Percentiles rank a stretch among this genome's conserved stretches.
Conservation (phyloP, 2,888 invertebrate genomes). For the Tipula confusa region DNA sequence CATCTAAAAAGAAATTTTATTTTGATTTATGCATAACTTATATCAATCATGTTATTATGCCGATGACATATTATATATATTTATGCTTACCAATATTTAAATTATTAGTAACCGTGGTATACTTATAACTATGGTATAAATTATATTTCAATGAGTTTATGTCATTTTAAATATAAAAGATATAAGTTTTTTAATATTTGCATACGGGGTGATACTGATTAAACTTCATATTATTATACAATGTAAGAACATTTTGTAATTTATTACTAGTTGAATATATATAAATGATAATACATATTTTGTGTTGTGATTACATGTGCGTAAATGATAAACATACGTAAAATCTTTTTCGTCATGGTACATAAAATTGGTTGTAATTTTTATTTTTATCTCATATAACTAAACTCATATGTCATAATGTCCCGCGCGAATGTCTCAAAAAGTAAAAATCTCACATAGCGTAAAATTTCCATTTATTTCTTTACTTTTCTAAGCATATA, state of each 20-base stretch:
- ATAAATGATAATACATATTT: background rate
- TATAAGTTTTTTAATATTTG: no score
- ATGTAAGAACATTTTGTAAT: background rate
- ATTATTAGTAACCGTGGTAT: background rate
- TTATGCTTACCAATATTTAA: background rate
- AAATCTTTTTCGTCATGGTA: background rate
- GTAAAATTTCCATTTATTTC: background rate
- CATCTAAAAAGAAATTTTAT: background rate
- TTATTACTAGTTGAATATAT: background rate
- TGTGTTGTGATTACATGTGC: background rate
- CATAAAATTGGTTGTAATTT: background rate
- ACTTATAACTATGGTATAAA: background rate
- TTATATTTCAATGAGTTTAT: background rate
- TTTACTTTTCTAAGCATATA: background rate
- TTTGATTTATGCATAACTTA: background rate
- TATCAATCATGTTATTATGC: background rate
- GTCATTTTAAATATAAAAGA: background rate
- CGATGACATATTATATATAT: background rate
- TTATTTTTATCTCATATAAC: background rate
- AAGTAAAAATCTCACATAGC: background rate
- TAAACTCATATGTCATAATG: background rate
- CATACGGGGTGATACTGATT: background rate
- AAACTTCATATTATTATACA: background rate
- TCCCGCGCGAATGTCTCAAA: constrained; percentile 3
- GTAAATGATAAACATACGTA: background rate